These are phyloP conservation scores for Ophion costatus DNA, from an alignment of 2,888 invertebrate species.

Conservation along the genomic window DNA sequence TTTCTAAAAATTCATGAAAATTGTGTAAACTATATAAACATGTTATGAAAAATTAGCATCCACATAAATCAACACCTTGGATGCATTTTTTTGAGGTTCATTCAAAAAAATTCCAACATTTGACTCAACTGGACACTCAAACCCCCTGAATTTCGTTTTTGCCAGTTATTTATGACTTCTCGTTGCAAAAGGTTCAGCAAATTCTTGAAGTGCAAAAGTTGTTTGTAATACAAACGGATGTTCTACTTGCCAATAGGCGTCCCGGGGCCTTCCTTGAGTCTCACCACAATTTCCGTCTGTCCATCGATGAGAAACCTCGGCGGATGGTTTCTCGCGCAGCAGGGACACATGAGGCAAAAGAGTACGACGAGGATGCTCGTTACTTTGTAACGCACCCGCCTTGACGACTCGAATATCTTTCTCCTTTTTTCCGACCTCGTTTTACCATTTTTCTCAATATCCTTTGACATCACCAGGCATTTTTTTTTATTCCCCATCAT, in stretches of 20 bases:
- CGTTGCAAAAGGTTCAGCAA: too few species aligned
- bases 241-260: constrained; percentile 91
- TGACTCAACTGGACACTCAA: too few species aligned
- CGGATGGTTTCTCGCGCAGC: constrained; percentile 88
- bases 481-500: constrained; percentile 37
- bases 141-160: too few species aligned
- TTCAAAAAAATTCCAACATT: too few species aligned
- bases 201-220: too few species aligned
- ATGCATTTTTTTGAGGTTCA: too few species aligned
- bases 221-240: neutral
- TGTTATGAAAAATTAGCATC: too few species aligned
- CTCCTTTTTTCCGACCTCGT: constrained; percentile 49
- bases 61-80: too few species aligned
- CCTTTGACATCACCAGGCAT: constrained; percentile 57
- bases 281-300: constrained; percentile 95
- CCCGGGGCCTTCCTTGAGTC: constrained; percentile 94
- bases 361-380: constrained; percentile 68
- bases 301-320: constrained; percentile 95
- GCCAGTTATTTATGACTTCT: too few species aligned
- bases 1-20: too few species aligned
- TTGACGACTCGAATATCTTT: constrained; percentile 63
- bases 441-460: constrained; percentile 55
- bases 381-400: constrained; percentile 71
- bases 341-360: constrained; percentile 70
- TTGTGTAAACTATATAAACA: too few species aligned